Evolutionary conservation across 2,113 vertebrate species (phyloP).

Genomic region (Phylloscopus trochiloides): DNA sequence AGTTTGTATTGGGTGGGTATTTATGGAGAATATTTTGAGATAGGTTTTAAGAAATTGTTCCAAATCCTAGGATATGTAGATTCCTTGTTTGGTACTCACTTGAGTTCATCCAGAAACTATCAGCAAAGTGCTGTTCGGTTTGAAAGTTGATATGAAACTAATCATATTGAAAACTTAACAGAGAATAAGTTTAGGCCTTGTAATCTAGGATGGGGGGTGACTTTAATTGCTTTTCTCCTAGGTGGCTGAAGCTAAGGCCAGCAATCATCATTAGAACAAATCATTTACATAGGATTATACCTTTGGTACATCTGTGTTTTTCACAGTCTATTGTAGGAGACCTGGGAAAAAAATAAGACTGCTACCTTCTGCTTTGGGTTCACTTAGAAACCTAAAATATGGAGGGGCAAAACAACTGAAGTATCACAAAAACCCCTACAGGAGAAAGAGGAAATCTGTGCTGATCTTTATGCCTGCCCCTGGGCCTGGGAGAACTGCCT

Average conservation of each 20-base stretch:
- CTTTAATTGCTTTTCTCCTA: not conserved
- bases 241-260: not conserved
- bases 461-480: not conserved
- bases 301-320: not conserved
- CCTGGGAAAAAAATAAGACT: not conserved
- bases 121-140: not conserved
- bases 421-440: not conserved
- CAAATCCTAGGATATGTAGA: not conserved
- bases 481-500: not conserved
- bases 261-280: not conserved
- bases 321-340: not conserved
- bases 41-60: not conserved
- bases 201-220: not conserved
- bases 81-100: not conserved
- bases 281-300: not conserved
- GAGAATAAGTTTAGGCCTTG: not conserved
- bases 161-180: not conserved
- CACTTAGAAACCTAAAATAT: not conserved
- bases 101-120: not conserved
- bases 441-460: not conserved
- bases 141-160: not conserved
- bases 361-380: not conserved
- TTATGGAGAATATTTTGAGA: not conserved
- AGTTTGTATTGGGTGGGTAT: not conserved
- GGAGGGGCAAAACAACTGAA: not conserved